phyloP scores from a whole-genome alignment of 2,888 invertebrate genomes.

The Pammene aurita region DNA sequence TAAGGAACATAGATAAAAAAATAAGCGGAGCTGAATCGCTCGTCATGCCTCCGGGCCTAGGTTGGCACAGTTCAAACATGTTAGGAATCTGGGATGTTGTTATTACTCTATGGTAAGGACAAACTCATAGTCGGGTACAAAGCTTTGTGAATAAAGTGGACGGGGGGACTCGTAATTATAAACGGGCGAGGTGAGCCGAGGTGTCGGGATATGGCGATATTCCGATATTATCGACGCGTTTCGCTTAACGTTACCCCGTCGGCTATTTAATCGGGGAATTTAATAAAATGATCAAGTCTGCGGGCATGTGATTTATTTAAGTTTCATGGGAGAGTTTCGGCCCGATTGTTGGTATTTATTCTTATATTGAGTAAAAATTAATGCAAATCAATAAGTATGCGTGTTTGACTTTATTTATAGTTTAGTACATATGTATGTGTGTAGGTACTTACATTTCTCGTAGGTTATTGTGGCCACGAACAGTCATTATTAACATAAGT shows the following conservation, averaged over 20 bases:
- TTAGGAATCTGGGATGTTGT: too few relatives aligned
- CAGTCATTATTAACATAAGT: not conserved
- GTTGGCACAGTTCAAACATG: too few relatives aligned
- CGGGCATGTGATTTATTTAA: constrained; percentile 44
- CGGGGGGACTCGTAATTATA: constrained; percentile 61
- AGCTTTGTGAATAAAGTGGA: constrained; percentile 31
- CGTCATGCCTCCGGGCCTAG: too few relatives aligned
- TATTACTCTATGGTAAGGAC: too few relatives aligned
- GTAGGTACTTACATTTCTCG: not conserved
- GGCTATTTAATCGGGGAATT: constrained; percentile 72
- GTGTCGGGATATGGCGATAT: constrained; percentile 75
- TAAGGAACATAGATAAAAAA: too few relatives aligned
- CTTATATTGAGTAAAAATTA: not conserved
- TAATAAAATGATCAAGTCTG: constrained; percentile 50
- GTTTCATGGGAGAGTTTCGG: constrained; percentile 6
- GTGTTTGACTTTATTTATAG: too few relatives aligned
- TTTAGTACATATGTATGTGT: too few relatives aligned
- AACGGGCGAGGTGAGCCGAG: constrained; percentile 63
- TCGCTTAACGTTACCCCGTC: constrained; percentile 64
- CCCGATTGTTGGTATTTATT: constrained; percentile 7
- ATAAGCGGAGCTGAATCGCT: too few relatives aligned
- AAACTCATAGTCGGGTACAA: not conserved
- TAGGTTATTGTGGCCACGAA: not conserved
- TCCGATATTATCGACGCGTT: constrained; percentile 73
- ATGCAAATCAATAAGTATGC: too few relatives aligned